A percentile compares a stretch with the other conserved stretches of the same genome.
These are phyloP conservation scores for Anthonomus grandis DNA, from an alignment of 1,140 invertebrate genomes.

Conservation along the genomic window DNA sequence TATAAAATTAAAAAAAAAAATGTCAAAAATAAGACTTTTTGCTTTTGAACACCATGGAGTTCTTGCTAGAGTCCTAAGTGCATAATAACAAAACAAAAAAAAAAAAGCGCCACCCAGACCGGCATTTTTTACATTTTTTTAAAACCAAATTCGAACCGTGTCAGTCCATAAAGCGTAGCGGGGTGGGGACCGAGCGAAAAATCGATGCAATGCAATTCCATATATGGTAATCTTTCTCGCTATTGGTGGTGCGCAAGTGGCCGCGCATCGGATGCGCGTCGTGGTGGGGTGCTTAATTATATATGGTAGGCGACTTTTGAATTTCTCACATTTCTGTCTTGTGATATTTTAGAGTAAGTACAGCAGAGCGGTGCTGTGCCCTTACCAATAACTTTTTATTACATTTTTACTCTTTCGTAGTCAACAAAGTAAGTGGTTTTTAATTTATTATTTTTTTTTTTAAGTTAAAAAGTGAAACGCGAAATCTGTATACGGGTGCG, in stretches of 20 bases:
- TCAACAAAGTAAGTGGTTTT: slow-evolving; percentile 38
- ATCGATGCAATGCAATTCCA: slow-evolving; percentile 46
- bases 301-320: slow-evolving; percentile 30
- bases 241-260: slow-evolving; percentile 38
- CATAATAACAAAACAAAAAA: slow-evolving; percentile 20
- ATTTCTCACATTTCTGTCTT: slow-evolving; percentile 38
- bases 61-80: slow-evolving; percentile 15
- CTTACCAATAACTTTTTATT: slow-evolving; percentile 29
- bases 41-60: no score
- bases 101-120: slow-evolving; percentile 26
- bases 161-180: background rate
- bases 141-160: background rate
- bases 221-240: slow-evolving; percentile 49
- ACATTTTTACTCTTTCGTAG: slow-evolving; percentile 22
- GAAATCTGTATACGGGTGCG: slow-evolving; percentile 2
- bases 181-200: slow-evolving; percentile 26
- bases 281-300: slow-evolving; percentile 39
- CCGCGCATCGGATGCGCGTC: slow-evolving; percentile 9
- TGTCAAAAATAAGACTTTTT: no score
- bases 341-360: slow-evolving; percentile 35
- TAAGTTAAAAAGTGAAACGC: no score
- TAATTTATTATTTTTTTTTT: no score
- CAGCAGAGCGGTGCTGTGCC: slow-evolving; percentile 25
- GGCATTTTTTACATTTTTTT: slow-evolving; percentile 16
- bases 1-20: no score